Percentiles rank a stretch among this genome's conserved stretches.
These are phyloP conservation scores for Phylloscopus collybita DNA, from an alignment of 2,797 vertebrate species.

Conservation along the genomic window DNA sequence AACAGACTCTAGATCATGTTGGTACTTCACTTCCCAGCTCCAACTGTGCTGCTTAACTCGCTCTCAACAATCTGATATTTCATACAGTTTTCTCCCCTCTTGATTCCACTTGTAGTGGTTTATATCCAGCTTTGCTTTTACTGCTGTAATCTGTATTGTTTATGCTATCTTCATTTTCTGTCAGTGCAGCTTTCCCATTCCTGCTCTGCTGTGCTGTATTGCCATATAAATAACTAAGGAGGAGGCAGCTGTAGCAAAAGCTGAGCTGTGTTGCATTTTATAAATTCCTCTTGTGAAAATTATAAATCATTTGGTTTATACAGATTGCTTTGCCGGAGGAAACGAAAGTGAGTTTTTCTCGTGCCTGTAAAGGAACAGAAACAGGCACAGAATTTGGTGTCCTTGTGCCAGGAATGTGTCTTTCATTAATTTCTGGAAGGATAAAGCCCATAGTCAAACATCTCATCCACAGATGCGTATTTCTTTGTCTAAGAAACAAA, in stretches of 20 bases:
- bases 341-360: not conserved
- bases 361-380: not conserved
- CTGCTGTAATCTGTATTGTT: slow-evolving; percentile 50
- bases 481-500: not conserved
- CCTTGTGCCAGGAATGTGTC: not conserved
- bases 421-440: not conserved
- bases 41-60: not conserved
- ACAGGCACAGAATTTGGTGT: not conserved
- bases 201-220: not conserved
- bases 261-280: not conserved
- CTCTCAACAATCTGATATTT: slow-evolving; percentile 8
- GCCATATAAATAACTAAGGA: slow-evolving; percentile 51
- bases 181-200: not conserved
- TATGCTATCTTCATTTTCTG: slow-evolving; percentile 57
- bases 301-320: slow-evolving; percentile 25
- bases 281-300: slow-evolving; percentile 24
- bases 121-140: slow-evolving; percentile 48
- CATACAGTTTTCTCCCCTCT: not conserved
- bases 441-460: not conserved
- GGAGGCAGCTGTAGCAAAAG: slow-evolving; percentile 35
- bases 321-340: not conserved
- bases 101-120: slow-evolving; percentile 3
- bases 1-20: not conserved
- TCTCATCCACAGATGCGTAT: not conserved
- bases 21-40: not conserved